A percentile compares a stretch with the other conserved stretches of the same genome.
phyloP scores from a whole-genome alignment of 2,888 invertebrate species.

The Eutolmus rufibarbis region DNA sequence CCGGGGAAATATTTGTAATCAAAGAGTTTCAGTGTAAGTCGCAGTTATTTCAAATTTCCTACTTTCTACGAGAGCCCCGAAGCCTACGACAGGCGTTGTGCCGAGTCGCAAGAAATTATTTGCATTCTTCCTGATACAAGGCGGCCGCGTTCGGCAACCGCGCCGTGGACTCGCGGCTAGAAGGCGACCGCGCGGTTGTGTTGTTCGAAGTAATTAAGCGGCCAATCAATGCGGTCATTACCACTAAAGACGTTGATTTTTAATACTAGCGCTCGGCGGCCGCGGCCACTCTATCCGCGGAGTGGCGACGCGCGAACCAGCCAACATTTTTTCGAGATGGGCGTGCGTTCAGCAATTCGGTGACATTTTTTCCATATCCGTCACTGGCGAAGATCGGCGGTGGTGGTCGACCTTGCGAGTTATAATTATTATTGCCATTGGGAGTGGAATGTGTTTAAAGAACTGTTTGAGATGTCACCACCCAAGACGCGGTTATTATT shows the following conservation, averaged over 20 bases:
- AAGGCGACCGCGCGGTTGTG: conserved; percentile 14
- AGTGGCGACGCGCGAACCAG: conserved; percentile 6
- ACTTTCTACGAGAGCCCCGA: background rate
- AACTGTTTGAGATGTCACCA: conserved; percentile 32
- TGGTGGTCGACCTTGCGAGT: conserved; percentile 32
- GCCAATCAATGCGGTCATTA: conserved; percentile 45
- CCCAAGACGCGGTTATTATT: conserved; percentile 28
- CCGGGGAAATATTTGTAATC: background rate
- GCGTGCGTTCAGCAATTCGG: conserved; percentile 23
- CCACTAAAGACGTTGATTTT: conserved; percentile 45
- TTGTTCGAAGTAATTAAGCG: conserved; percentile 43
- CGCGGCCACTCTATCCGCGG: background rate
- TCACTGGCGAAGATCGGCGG: background rate
- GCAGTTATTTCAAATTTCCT: background rate
- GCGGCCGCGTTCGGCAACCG: background rate
- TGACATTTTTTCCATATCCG: conserved; percentile 21
- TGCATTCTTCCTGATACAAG: conserved; percentile 24
- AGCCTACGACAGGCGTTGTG: background rate
- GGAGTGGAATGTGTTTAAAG: conserved; percentile 26
- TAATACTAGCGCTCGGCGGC: conserved; percentile 12
- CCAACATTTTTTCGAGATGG: background rate
- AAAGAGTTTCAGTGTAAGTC: background rate
- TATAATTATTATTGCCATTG: conserved; percentile 24
- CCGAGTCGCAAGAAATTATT: background rate
- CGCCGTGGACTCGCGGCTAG: background rate